Conservation (phyloP, 2,797 vertebrate species). For the Dallia pectoralis region DNA sequence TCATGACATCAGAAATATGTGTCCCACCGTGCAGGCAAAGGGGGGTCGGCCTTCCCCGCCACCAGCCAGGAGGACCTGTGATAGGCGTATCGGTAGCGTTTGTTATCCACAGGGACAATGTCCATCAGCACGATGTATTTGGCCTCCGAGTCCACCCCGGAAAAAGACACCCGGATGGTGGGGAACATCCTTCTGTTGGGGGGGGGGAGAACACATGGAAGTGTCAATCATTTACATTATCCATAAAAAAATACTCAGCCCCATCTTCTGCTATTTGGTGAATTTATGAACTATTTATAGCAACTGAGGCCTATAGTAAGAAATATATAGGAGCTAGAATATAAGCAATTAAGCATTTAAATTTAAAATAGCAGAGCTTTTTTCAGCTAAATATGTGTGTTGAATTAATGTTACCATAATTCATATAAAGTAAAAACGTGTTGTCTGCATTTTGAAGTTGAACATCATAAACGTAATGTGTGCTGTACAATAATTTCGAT, state of each 20-base stretch:
- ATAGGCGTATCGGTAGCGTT: constrained; percentile 96
- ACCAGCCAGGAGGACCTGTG: constrained; percentile 98
- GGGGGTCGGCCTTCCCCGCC: constrained; percentile 95
- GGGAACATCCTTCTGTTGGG: constrained; percentile 93
- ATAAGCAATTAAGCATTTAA: too few relatives aligned
- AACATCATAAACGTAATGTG: background rate
- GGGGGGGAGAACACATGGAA: background rate
- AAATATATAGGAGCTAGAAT: background rate
- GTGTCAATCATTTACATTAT: background rate
- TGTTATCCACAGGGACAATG: constrained; percentile 98
- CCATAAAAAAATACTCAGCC: background rate
- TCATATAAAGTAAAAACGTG: background rate
- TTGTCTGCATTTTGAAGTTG: background rate
- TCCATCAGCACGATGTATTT: constrained; percentile 99
- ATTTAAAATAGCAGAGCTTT: background rate
- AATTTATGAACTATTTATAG: background rate
- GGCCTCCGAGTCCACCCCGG: constrained; percentile 92
- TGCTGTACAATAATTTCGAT: too few relatives aligned
- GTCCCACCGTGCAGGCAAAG: constrained; percentile 90
- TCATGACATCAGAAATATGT: background rate
- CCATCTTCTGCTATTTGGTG: background rate
- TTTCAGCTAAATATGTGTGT: background rate
- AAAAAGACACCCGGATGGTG: constrained; percentile 97
- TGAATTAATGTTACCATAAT: background rate
- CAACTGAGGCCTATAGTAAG: background rate